A percentile compares a stretch with the other conserved stretches of the same genome.
Conservation (phyloP, 2,888 invertebrate species). For the Patella depressa region DNA sequence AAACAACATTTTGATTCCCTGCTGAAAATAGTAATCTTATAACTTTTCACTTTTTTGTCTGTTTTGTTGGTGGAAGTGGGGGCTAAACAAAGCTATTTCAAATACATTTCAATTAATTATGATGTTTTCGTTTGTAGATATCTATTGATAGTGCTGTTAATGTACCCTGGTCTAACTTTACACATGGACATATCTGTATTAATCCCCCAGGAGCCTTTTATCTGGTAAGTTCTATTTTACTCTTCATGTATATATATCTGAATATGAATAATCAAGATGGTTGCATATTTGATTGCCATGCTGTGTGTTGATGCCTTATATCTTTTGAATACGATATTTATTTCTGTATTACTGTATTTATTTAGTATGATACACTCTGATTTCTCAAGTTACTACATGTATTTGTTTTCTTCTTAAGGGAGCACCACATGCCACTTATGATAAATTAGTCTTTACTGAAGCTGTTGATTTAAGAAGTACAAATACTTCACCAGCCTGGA, state of each 20-base stretch:
- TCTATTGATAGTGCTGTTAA: conserved; percentile 67
- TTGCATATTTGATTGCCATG: not conserved
- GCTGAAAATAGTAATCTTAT: no score
- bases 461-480: conserved; percentile 61
- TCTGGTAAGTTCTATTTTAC: conserved; percentile 48
- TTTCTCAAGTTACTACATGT: not conserved
- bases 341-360: not conserved
- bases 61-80: no score
- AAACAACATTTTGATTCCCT: no score
- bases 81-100: no score
- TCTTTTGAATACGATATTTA: not conserved
- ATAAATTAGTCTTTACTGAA: conserved; percentile 64
- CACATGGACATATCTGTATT: conserved; percentile 63
- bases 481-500: conserved; percentile 65
- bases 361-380: no score
- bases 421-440: conserved; percentile 64
- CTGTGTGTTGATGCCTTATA: not conserved
- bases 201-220: conserved; percentile 70
- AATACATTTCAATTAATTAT: no score
- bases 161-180: conserved; percentile 68
- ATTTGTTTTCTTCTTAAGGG: conserved; percentile 47
- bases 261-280: no score
- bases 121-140: conserved; percentile 43
- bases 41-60: no score
- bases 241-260: not conserved